A percentile compares a stretch with the other conserved stretches of the same genome.
Evolutionary conservation across 2,113 vertebrate species (phyloP).

Genomic region (Planiliza haematocheilus): DNA sequence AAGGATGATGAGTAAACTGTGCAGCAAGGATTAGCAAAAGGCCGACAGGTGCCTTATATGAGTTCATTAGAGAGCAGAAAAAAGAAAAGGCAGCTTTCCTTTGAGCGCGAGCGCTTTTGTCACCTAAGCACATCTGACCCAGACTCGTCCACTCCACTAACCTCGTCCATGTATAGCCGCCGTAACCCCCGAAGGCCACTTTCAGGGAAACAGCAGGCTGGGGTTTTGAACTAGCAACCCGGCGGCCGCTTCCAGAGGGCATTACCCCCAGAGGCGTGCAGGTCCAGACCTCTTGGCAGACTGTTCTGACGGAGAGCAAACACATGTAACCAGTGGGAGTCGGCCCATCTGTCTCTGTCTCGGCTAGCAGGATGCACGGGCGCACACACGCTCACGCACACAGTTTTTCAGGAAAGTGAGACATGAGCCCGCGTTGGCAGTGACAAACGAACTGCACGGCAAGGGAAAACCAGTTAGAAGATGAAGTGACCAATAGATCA

Average conservation of each 20-base stretch:
- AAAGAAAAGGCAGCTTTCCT: not conserved
- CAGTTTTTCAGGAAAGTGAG: slow-evolving; percentile 63
- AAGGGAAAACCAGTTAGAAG: slow-evolving; percentile 62
- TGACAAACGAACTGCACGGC: slow-evolving; percentile 65
- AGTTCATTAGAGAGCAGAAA: not conserved
- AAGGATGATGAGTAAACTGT: slow-evolving; percentile 44
- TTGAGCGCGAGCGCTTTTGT: not conserved
- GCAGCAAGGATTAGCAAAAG: slow-evolving; percentile 24
- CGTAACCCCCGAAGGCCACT: slow-evolving; percentile 6
- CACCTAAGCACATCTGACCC: not conserved
- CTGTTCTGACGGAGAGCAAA: slow-evolving; percentile 63
- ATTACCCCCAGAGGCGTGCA: slow-evolving; percentile 26
- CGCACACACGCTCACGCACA: slow-evolving; percentile 19
- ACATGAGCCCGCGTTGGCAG: slow-evolving; percentile 62
- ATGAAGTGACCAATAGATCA: slow-evolving; percentile 74
- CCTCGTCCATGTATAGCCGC: not conserved
- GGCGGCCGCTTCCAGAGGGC: not conserved
- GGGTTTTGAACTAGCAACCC: slow-evolving; percentile 63
- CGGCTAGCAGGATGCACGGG: slow-evolving; percentile 4
- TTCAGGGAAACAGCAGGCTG: slow-evolving; percentile 36
- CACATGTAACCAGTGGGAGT: slow-evolving; percentile 72
- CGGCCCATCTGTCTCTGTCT: slow-evolving; percentile 76
- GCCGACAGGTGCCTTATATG: slow-evolving; percentile 21
- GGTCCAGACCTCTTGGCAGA: slow-evolving; percentile 66
- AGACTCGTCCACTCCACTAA: slow-evolving; percentile 1